Evolutionary conservation across 2,797 vertebrate genomes (phyloP).

Genomic region (Sebastiscus tertius): DNA sequence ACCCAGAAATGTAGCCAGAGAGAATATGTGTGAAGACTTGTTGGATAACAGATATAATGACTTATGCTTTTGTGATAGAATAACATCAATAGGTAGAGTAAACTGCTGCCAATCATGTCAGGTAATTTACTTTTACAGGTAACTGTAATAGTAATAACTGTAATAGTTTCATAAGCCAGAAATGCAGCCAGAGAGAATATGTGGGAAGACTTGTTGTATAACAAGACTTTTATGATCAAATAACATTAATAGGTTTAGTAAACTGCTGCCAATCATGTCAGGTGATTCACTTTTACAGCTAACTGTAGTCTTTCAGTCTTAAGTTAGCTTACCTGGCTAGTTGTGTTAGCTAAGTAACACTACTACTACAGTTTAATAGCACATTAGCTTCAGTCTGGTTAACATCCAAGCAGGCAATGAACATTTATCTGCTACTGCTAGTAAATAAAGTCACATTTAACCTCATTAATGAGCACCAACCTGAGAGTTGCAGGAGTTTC

Average conservation of each 20-base stretch:
- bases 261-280: not conserved
- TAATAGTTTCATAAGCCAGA: not conserved
- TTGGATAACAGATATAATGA: not conserved
- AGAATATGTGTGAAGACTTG: not conserved
- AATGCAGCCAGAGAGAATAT: not conserved
- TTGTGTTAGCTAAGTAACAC: slow-evolving; percentile 31
- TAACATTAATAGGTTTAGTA: not conserved
- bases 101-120: not conserved
- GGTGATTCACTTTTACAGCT: not conserved
- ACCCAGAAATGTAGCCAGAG: not conserved
- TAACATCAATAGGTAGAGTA: not conserved
- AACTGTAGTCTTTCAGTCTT: not conserved
- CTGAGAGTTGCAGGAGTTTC: slow-evolving; percentile 57
- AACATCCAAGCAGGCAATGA: not conserved
- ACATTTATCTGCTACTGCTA: not conserved
- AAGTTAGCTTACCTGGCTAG: slow-evolving; percentile 40
- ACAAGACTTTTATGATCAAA: not conserved
- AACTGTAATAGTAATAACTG: not conserved
- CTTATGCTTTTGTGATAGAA: not conserved
- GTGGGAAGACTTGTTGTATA: not conserved
- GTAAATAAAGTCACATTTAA: not conserved
- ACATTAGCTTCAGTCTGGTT: slow-evolving; percentile 10
- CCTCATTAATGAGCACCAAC: slow-evolving; percentile 46
- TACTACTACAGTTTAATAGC: slow-evolving; percentile 1
- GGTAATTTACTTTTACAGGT: not conserved